These are phyloP conservation scores for Nymphalis c-album DNA, from an alignment of 2,888 invertebrate species.

Conservation along the genomic window DNA sequence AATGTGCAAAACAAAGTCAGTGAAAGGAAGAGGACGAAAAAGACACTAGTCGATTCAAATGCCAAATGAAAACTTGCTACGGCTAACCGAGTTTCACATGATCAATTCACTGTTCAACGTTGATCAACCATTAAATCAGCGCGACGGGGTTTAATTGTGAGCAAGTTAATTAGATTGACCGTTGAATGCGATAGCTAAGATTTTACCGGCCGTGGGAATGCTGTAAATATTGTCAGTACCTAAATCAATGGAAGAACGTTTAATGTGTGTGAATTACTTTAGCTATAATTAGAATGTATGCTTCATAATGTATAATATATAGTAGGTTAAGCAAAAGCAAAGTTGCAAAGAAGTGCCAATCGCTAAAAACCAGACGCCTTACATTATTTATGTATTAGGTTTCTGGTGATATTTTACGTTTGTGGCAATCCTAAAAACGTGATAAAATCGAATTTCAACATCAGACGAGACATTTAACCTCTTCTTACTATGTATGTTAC, in stretches of 20 bases:
- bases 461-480: too few relatives aligned
- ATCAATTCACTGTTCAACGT: constrained; percentile 19
- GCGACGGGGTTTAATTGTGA: constrained; percentile 55
- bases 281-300: background rate
- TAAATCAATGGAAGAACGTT: constrained; percentile 9
- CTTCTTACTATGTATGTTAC: too few relatives aligned
- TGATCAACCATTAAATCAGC: constrained; percentile 27
- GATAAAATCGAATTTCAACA: too few relatives aligned
- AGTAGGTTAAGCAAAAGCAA: too few relatives aligned
- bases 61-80: constrained; percentile 5
- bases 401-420: too few relatives aligned
- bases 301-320: too few relatives aligned
- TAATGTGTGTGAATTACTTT: constrained; percentile 1
- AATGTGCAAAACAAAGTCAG: background rate
- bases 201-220: constrained; percentile 26
- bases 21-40: background rate
- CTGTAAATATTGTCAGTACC: background rate
- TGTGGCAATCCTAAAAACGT: too few relatives aligned
- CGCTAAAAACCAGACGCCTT: too few relatives aligned
- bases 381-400: too few relatives aligned
- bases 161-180: constrained; percentile 64
- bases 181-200: constrained; percentile 44
- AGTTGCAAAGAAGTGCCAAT: too few relatives aligned
- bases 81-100: constrained; percentile 24
- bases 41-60: constrained; percentile 17